Evolutionary conservation across 92 coral and sea anemone species (phyloP), one percentile per base, ranked within the genome.

Genomic region (Meandrina meandrites): DNA sequence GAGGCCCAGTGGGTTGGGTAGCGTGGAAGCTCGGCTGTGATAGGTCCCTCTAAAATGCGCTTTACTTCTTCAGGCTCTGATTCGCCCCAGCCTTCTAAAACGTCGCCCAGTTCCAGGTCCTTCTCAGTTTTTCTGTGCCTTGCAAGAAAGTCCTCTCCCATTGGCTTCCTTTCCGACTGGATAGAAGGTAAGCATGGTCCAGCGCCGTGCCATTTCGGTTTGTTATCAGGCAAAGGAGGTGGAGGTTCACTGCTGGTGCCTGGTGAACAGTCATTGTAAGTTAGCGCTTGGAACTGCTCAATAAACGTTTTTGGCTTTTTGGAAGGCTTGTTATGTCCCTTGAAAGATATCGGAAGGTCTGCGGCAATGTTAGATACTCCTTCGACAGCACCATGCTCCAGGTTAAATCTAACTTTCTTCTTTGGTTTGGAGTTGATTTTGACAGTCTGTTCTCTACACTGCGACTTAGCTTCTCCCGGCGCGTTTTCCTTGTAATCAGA

Each of bases 1-100:
- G 68, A 69, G 19, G 17, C 83, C 89, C 89, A 86, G 67, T 78
- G 79, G 1, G 72, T 28, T 51, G 89, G 89, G 53, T 78, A 86
- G 54, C 4, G 74, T 4, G 84, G 89, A 1, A 28, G 31, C 16
- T 66, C 67, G 24, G 84, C 89, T 50, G 89, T 58, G 15, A 86
- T 5, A 2, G 84, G 89, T 3, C 79, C 27, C 47, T 86, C 89
- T 10, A 84, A 15, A 14, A 84, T 37, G 24, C 48, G 37, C 11
- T 75, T 84, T 19, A 75, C 27, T 12, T 40, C 62, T 4, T 76
- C 81, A 14, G 75, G 81, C 8, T 76, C 75, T 16, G 47, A 37
- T 6, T 84, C 60, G 1, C 40, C 88, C 81, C 71, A 84, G 37
- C 81, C 74, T 60, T 75, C 88, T n/a, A 84, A 84, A 21, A 51